Evolutionary conservation across 2,113 vertebrate genomes (phyloP).

Genomic region (Bombycilla garrulus): DNA sequence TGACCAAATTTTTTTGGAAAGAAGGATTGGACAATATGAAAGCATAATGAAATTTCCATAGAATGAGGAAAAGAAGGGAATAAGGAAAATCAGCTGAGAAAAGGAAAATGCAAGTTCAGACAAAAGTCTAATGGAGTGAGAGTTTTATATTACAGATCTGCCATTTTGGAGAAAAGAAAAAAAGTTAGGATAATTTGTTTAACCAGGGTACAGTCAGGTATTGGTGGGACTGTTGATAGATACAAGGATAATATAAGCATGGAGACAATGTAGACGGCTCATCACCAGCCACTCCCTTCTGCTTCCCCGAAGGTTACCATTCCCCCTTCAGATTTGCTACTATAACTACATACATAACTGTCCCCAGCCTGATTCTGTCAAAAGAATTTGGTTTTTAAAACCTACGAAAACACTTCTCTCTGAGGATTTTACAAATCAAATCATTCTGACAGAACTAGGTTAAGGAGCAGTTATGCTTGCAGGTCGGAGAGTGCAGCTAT

Average conservation of each 20-base stretch:
- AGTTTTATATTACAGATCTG: not conserved
- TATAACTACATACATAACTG: not conserved
- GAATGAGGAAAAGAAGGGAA: not conserved
- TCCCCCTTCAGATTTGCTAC: not conserved
- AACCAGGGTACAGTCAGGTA: not conserved
- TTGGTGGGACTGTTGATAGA: not conserved
- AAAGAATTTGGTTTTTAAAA: constrained; percentile 29
- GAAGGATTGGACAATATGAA: not conserved
- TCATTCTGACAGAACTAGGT: constrained; percentile 50
- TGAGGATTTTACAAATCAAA: not conserved
- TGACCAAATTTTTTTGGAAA: not conserved
- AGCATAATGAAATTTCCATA: not conserved
- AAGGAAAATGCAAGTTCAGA: not conserved
- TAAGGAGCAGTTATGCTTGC: constrained; percentile 21
- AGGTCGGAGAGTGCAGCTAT: not conserved
- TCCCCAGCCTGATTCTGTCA: constrained; percentile 57
- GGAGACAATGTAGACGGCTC: not conserved
- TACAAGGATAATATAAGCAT: not conserved
- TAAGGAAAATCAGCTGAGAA: not conserved
- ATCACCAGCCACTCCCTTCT: not conserved
- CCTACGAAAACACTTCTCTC: not conserved
- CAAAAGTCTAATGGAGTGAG: not conserved
- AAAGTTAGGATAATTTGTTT: not conserved
- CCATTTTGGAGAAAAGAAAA: not conserved
- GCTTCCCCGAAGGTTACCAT: not conserved